Percentiles rank a stretch among this genome's conserved stretches.
Conservation (phyloP, 2,888 invertebrate genomes). For the Caenorhabditis becei region DNA sequence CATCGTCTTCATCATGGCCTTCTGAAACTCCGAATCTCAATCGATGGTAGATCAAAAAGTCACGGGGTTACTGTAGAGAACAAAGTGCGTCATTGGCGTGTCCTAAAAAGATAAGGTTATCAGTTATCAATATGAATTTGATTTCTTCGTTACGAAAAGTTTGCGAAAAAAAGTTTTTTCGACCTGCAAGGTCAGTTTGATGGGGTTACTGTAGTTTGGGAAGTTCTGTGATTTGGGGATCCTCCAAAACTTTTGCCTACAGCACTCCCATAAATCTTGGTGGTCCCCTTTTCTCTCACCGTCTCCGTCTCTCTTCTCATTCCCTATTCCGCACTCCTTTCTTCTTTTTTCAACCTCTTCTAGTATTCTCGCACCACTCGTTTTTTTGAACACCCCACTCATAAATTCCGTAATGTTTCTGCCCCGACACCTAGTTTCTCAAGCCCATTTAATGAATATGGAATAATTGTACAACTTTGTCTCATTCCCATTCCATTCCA, state of each 20-base stretch:
- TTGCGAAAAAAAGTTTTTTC: background rate
- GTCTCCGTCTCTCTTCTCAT: constrained; percentile 14
- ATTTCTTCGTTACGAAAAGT: background rate
- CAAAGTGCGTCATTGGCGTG: constrained; percentile 1
- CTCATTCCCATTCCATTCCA: background rate
- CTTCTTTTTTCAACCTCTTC: background rate
- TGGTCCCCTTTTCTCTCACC: background rate
- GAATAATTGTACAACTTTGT: constrained; percentile 1
- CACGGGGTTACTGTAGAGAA: background rate
- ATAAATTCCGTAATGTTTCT: constrained; percentile 15
- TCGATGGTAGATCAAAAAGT: background rate
- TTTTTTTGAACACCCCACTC: constrained; percentile 25
- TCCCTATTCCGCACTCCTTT: constrained; percentile 8
- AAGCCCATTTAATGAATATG: constrained; percentile 29
- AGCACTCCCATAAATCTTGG: background rate
- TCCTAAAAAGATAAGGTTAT: constrained; percentile 5
- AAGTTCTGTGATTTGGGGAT: too few relatives aligned
- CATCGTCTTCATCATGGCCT: too few relatives aligned
- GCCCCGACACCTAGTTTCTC: constrained; percentile 12
- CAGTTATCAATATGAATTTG: background rate
- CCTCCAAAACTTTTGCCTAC: background rate
- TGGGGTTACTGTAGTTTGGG: too few relatives aligned
- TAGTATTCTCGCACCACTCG: background rate
- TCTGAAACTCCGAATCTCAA: background rate
- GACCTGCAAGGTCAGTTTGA: background rate